Evolutionary conservation across 2,888 invertebrate genomes (phyloP).

Genomic region (Aphidoletes aphidimyza): DNA sequence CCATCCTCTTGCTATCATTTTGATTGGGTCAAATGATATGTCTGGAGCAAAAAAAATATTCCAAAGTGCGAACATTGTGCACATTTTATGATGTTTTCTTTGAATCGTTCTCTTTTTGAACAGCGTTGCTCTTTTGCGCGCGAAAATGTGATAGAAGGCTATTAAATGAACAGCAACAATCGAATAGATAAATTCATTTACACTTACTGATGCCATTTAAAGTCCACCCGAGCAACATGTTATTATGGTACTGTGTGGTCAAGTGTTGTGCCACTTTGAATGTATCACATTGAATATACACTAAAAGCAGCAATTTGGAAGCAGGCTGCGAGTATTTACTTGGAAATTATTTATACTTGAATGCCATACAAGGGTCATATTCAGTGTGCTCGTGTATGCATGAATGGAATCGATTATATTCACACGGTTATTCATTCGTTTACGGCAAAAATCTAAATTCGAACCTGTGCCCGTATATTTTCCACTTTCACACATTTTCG

Average conservation of each 20-base stretch:
- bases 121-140: too few species aligned
- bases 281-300: neutral
- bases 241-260: constrained; percentile 24
- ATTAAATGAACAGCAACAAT: neutral
- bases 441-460: neutral
- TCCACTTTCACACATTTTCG: neutral
- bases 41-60: too few species aligned
- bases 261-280: neutral
- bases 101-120: too few species aligned
- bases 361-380: neutral
- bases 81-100: too few species aligned
- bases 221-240: neutral
- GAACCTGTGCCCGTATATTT: too few species aligned
- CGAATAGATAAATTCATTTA: neutral
- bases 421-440: neutral
- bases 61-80: too few species aligned
- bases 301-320: neutral
- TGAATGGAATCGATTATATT: constrained; percentile 26
- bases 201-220: neutral
- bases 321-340: neutral
- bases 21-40: too few species aligned
- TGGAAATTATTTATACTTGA: constrained; percentile 5
- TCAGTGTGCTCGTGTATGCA: constrained; percentile 14
- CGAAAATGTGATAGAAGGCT: neutral
- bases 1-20: too few species aligned